Percentiles rank a stretch among this genome's conserved stretches.
These are phyloP conservation scores for Zosterops hypoxanthus DNA, from an alignment of 2,113 vertebrate genomes.

Conservation along the genomic window DNA sequence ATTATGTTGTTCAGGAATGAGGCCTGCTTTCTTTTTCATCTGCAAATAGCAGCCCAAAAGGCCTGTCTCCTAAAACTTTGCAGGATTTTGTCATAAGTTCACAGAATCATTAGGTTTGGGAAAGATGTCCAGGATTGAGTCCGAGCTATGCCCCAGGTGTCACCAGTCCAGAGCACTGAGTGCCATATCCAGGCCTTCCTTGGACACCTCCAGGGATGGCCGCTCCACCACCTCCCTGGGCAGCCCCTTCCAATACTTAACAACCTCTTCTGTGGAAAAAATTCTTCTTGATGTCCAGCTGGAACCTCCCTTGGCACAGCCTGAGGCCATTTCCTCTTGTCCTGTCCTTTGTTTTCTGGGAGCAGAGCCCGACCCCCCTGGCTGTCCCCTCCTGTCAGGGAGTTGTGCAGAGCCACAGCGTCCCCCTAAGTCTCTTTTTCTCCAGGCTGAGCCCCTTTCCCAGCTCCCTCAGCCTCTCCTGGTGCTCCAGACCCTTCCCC, in stretches of 20 bases:
- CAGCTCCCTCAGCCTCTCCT: neutral
- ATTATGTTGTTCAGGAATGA: neutral
- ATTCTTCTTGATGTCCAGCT: neutral
- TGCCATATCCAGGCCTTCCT: neutral
- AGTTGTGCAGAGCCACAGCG: neutral
- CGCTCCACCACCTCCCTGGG: neutral
- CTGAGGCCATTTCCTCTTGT: rapidly evolving
- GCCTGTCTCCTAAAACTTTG: neutral
- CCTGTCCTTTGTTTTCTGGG: neutral
- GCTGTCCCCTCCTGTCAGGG: neutral
- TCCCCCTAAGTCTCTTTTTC: neutral
- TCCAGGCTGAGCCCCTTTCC: neutral
- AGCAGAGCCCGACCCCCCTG: rapidly evolving
- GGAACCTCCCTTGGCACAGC: rapidly evolving
- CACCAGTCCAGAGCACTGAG: neutral
- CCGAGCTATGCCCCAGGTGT: neutral
- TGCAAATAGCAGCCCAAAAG: neutral
- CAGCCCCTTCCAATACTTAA: neutral
- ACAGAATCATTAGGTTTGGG: neutral
- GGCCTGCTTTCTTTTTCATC: neutral
- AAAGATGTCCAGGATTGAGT: rapidly evolving
- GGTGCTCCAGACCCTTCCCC: neutral
- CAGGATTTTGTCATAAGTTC: neutral
- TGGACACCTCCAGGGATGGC: neutral
- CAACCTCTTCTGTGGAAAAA: neutral